phyloP scores from a whole-genome alignment of 1,140 invertebrate species.

The Phymorhynchus buccinoides region DNA sequence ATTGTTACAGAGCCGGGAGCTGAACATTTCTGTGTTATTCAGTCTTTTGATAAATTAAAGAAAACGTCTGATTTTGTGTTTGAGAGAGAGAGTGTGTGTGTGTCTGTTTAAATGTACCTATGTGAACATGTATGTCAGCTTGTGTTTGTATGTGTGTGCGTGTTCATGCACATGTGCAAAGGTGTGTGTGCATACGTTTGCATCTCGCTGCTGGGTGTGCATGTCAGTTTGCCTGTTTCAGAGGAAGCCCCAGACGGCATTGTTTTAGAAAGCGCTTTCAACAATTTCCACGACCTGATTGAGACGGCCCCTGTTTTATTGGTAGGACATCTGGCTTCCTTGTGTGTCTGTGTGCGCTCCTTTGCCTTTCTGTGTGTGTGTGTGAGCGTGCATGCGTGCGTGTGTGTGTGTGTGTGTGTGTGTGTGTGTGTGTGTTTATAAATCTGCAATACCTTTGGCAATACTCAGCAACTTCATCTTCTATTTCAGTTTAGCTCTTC shows the following conservation, averaged over 20 bases:
- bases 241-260: conserved; percentile 21
- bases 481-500: too few species aligned
- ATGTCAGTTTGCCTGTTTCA: background rate
- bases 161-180: background rate
- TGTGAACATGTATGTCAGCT: background rate
- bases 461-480: too few species aligned
- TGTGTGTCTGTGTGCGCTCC: background rate
- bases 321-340: background rate
- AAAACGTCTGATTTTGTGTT: too few species aligned
- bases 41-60: too few species aligned
- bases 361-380: background rate
- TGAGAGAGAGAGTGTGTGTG: background rate
- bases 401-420: background rate
- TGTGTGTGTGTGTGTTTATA: background rate
- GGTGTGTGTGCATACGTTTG: background rate
- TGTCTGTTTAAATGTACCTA: background rate
- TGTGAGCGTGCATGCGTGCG: background rate
- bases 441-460: too few species aligned
- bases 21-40: too few species aligned
- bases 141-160: background rate
- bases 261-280: conserved; percentile 22
- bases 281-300: conserved; percentile 28
- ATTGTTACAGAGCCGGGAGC: too few species aligned
- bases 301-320: background rate
- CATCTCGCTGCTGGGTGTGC: too few species aligned